phyloP scores from a whole-genome alignment of 2,888 invertebrate genomes.

The Bugula neritina region DNA sequence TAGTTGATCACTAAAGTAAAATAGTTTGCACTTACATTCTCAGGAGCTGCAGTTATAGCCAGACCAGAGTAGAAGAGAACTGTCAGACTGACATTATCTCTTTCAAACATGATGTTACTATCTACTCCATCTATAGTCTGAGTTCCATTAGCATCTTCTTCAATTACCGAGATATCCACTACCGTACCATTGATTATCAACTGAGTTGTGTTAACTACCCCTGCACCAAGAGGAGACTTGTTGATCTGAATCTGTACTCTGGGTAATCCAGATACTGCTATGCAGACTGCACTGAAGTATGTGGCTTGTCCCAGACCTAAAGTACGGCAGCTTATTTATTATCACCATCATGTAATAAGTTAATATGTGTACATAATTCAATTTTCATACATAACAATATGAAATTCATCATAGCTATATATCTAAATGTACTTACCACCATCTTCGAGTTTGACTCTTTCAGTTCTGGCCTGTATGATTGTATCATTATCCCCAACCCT shows the following conservation, averaged over 20 bases:
- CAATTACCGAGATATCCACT: constrained; percentile 5
- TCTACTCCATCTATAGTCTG: constrained; percentile 12
- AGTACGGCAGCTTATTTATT: too few relatives aligned
- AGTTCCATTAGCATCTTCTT: background rate
- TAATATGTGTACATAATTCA: too few relatives aligned
- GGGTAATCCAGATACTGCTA: constrained; percentile 1
- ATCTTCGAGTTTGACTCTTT: constrained; percentile 7
- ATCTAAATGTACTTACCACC: background rate
- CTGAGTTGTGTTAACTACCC: background rate
- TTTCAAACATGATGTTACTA: background rate
- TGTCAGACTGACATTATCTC: background rate
- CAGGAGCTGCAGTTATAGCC: background rate
- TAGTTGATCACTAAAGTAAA: too few relatives aligned
- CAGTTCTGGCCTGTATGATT: constrained; percentile 10
- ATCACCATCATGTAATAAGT: too few relatives aligned
- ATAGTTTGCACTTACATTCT: constrained; percentile 17
- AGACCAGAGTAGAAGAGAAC: background rate
- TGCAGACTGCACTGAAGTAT: constrained; percentile 10
- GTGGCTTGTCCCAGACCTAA: constrained; percentile 12
- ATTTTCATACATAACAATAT: too few relatives aligned
- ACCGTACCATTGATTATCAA: constrained; percentile 3
- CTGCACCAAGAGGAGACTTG: background rate
- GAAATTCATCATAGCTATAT: too few relatives aligned
- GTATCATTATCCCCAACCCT: constrained; percentile 4
- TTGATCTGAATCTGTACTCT: constrained; percentile 14